Base-by-base conservation (phyloP, 2,888 invertebrate genomes). In the Schizaphis graminum region DNA sequence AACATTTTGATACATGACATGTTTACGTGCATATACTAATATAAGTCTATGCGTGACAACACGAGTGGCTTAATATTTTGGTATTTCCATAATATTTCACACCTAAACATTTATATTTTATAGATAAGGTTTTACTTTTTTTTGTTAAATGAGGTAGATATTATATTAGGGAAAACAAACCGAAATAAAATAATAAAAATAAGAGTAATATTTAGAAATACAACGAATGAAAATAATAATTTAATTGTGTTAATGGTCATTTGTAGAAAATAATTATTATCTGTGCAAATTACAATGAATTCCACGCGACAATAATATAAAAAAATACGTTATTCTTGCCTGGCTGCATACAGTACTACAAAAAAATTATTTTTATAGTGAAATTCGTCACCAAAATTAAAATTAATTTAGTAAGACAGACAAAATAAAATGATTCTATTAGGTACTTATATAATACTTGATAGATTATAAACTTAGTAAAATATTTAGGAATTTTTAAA, bases 51-150 rank as follows among this genome's bases (percentile, higher is more conserved):
- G 89, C 89, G 89, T 56, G 89, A 89, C 56, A 26, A n/a, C 26
- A 41, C 26, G 53, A 41, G 24, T 56, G 35, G 53, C 53, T 21
- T 35, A 88, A 56, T 88, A 88, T 49, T n/a, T 88, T 53, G 11
- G 26, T 56, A 57, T 89, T 35, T 77, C 35, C 35, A 77, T 77
- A 24, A 56, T n/a, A 61, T 90, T 90, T 90, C 89, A 47, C 61
- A 90, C 89, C 47, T 47, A 47, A 67, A 67, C n/a, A 90, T 61
- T 44, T 47, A 47, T 77, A 35, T 77, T 77, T 77, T 77, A 77
- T 35, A 41, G 77, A 77, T 77, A 35, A 77, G 2, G 35, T 77
- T 77, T 53, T 53, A 53, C 44, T 47, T 47, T 16, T n/a, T 67
- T 67, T 16, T 21, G 3, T 77, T 8, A 77, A 77, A 77, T 21